Conservation (phyloP, 1,140 invertebrate species). For the Holotrichia oblita region DNA sequence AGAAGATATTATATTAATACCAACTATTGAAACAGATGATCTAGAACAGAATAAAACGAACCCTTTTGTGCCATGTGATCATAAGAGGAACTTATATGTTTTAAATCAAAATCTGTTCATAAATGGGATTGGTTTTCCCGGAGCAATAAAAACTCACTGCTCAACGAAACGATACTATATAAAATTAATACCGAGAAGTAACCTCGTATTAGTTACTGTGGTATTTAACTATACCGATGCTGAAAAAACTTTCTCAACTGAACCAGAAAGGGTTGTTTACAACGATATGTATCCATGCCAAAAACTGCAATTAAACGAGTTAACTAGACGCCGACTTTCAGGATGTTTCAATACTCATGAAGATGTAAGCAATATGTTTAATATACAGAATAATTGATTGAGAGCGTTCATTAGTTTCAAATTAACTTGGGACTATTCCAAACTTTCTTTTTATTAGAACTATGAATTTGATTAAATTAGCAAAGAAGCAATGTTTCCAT, state of each 20-base stretch:
- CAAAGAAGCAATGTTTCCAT: too few species aligned
- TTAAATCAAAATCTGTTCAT: slow-evolving; percentile 70
- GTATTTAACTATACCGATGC: slow-evolving; percentile 61
- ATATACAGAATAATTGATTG: too few species aligned
- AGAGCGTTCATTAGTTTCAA: too few species aligned
- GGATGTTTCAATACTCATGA: slow-evolving; percentile 67
- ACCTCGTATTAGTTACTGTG: slow-evolving; percentile 82
- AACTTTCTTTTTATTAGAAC: too few species aligned
- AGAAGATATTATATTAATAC: slow-evolving; percentile 60
- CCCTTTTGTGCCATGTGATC: slow-evolving; percentile 69
- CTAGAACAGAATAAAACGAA: slow-evolving; percentile 57
- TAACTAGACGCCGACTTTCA: slow-evolving; percentile 72
- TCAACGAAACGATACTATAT: slow-evolving; percentile 74
- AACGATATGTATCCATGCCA: slow-evolving; percentile 72
- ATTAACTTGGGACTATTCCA: background rate
- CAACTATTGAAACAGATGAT: slow-evolving; percentile 60
- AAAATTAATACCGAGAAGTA: slow-evolving; percentile 77
- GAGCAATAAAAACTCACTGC: slow-evolving; percentile 55
- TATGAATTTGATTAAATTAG: too few species aligned
- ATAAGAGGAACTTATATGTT: slow-evolving; percentile 71
- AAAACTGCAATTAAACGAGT: slow-evolving; percentile 75
- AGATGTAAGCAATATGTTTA: background rate
- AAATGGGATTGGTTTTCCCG: slow-evolving; percentile 61
- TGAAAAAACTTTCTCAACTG: slow-evolving; percentile 60
- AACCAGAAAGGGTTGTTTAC: slow-evolving; percentile 60